phyloP scores from a whole-genome alignment of 2,113 vertebrate species.

The Charina bottae region DNA sequence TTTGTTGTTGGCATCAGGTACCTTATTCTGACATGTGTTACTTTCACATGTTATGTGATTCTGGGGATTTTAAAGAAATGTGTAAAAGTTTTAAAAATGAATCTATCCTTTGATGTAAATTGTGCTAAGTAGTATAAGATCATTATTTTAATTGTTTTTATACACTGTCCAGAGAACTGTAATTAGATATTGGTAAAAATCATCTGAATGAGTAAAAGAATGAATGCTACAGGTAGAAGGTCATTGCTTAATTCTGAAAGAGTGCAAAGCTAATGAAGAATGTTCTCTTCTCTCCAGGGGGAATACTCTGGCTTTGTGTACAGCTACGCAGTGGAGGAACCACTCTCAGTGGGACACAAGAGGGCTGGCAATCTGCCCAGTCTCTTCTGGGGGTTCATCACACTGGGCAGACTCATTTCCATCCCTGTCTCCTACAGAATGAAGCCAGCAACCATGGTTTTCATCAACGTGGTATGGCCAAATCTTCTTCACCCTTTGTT shows the following conservation, averaged over 20 bases:
- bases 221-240: not conserved
- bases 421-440: conserved; percentile 87
- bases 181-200: not conserved
- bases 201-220: not conserved
- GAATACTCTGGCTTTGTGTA: conserved; percentile 91
- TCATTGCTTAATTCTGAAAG: not conserved
- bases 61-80: not conserved
- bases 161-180: not conserved
- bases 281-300: conserved; percentile 78
- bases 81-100: not conserved
- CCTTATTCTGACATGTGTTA: not conserved
- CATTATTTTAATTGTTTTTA: not conserved
- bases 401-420: conserved; percentile 85
- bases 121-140: not conserved
- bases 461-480: conserved; percentile 84
- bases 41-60: not conserved
- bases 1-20: not conserved
- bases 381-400: conserved; percentile 92
- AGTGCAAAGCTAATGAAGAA: accelerated
- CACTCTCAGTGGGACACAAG: conserved; percentile 78
- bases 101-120: not conserved
- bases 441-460: conserved; percentile 81
- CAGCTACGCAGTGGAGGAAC: conserved; percentile 88
- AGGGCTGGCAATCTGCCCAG: conserved; percentile 84
- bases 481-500: not conserved